Evolutionary conservation across 1,140 invertebrate species (phyloP), one percentile per base, ranked within the genome.

Genomic region (Cheumatopsyche charites): DNA sequence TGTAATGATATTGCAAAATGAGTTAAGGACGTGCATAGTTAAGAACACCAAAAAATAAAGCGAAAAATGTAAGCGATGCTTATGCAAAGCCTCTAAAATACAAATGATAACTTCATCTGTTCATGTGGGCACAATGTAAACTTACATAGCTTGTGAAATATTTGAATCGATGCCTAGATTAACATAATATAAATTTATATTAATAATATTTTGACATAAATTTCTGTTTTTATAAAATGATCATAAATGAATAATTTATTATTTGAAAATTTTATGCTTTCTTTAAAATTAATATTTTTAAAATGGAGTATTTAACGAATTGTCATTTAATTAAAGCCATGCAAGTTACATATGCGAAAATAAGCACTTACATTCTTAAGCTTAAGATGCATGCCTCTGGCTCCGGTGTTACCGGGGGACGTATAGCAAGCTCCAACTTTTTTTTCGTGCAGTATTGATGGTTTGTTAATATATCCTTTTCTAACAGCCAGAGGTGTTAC

Each of bases 401-500:
- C 62, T 70, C 77, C 77, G 77, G 74, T 45, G 75, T 69, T 70
- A 68, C 62, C 71, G 62, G 67, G 65, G 7, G 66, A 63, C 15
- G 72, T 52, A 42, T 69, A 66, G 52, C 45, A 26, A 47, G 52
- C 25, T 36, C 49, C 70, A 71, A 49, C 58, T 49, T 61, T 63
- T 67, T 72, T 71, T 72, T 70, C 49, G 68, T 86, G 87, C 87
- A 88, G 86, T 83, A 86, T 81, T 79, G 87, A 79, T 75, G 82
- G 80, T 78, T 84, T 84, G 76, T 82, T 83, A 78, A 79, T 80
- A 76, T 82, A 83, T 78, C 83, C 84, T 82, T 86, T 62, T 29
- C 75, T 69, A 58, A 42, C 62, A n/a, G 72, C 41, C 61, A 69
- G 58, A 43, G 74, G 84, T 80, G 88, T 91, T 93, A 96, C 94